Base-by-base conservation (phyloP, 2,113 vertebrate species). In the Meleagris gallopavo region DNA sequence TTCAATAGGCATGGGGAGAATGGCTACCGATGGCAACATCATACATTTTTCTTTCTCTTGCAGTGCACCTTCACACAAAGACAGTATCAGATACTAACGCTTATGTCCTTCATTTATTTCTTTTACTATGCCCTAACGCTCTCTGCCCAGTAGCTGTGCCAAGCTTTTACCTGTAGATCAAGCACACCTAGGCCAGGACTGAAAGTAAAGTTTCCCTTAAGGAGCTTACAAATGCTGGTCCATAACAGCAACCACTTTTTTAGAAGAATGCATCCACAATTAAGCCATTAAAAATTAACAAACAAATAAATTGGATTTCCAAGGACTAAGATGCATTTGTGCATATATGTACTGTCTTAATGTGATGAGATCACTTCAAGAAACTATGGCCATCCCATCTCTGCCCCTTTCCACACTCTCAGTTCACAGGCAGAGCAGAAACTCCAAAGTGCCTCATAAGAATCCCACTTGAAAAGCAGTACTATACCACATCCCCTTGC, bases 271-370 rank as follows among this genome's bases (percentile, higher is more conserved):
- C 22, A 29, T 19, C 24, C 73, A 71, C 66, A 73, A 66, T 48
- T 25, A n/a, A 62, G 71, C 66, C 70, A 70, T 46, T 25, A n/a
- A 62, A 80, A 90, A 13, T 19, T 12, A 86, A 41, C 17, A 6
- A 76, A 45, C 15, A 64, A 83, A 5, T 4, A 9, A n/a, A 29
- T 5, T 58, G 6, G 10, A 21, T 45, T 80, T 48, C 45, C 36
- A 88, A 74, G 69, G 40, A 34, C 40, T 19, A 57, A 71, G 22
- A 72, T 70, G 24, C 55, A 48, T 30, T 61, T 34, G 14, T 3
- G 0, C 18, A 41, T 13, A 4, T 3, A 45, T 9, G 7, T 29
- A 25, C 13, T 64, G 34, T 22, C 64, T 60, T 2, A 1, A 25
- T 16, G 15, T 7, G 2, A 5, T 10, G 9, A 73, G 40, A 24